These are phyloP conservation scores for Psilopsiagon aymara DNA, from an alignment of 2,113 vertebrate genomes.

Conservation along the genomic window DNA sequence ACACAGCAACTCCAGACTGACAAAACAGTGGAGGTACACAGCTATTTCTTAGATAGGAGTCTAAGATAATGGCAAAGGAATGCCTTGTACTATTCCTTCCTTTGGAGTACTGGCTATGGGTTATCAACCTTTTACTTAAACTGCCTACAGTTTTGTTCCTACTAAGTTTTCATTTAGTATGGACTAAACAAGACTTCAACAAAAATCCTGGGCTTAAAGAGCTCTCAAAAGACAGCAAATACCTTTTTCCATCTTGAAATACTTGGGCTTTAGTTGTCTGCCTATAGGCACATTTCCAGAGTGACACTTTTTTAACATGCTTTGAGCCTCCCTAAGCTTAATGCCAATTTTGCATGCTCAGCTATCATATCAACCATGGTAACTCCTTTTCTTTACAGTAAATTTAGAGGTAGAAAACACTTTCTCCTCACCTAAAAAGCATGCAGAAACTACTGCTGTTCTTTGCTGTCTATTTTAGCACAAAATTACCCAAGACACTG, in stretches of 20 bases:
- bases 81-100: not conserved
- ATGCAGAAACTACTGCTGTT: conserved; percentile 6
- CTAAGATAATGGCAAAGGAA: not conserved
- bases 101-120: not conserved
- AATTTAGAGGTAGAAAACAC: conserved; percentile 25
- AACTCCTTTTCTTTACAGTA: conserved; percentile 34
- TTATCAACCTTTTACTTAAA: not conserved
- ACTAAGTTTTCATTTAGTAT: not conserved
- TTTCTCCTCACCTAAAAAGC: conserved; percentile 52
- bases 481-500: not conserved
- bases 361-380: not conserved
- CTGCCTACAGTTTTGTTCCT: not conserved
- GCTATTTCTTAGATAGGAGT: not conserved
- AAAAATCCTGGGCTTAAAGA: not conserved
- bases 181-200: not conserved
- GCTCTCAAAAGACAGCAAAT: not conserved
- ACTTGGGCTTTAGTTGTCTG: not conserved
- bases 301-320: not conserved
- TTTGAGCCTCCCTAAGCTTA: conserved; percentile 20
- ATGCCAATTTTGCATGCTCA: conserved; percentile 11
- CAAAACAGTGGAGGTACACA: not conserved
- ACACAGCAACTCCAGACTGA: not conserved
- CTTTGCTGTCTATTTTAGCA: not conserved
- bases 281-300: not conserved
- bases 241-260: not conserved